Evolutionary conservation across 2,888 invertebrate species (phyloP).

Genomic region (Antheraea assamensis): DNA sequence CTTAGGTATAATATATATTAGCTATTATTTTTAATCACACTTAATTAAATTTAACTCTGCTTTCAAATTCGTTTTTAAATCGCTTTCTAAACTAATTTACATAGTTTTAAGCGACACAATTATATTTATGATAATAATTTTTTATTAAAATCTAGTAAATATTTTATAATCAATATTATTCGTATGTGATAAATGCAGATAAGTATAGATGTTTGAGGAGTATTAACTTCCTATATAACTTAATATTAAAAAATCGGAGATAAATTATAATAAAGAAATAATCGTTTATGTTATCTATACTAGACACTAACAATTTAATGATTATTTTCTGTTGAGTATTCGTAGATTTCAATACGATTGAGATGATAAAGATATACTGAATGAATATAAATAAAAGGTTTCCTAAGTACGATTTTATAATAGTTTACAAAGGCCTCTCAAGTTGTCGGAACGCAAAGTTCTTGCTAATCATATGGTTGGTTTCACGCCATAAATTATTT

Average conservation of each 20-base stretch:
- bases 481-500: conserved; percentile 27
- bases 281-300: not conserved
- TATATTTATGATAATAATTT: not conserved
- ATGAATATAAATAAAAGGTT: not conserved
- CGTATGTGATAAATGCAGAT: not conserved
- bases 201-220: not conserved
- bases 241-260: not conserved
- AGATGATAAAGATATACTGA: not conserved
- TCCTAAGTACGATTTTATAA: not conserved
- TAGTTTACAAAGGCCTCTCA: conserved; percentile 13
- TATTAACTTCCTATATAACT: not conserved
- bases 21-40: not conserved
- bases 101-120: not conserved
- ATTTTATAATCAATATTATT: not conserved
- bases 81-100: not conserved
- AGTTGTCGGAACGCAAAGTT: conserved; percentile 8
- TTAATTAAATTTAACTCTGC: not conserved
- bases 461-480: conserved; percentile 20
- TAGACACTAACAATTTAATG: not conserved
- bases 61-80: not conserved
- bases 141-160: not conserved
- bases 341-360: not conserved
- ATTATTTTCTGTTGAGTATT: not conserved
- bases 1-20: not conserved
- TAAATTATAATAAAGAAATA: not conserved